Evolutionary conservation across 2,797 vertebrate species (phyloP).

Genomic region (Cheirogaleus major): DNA sequence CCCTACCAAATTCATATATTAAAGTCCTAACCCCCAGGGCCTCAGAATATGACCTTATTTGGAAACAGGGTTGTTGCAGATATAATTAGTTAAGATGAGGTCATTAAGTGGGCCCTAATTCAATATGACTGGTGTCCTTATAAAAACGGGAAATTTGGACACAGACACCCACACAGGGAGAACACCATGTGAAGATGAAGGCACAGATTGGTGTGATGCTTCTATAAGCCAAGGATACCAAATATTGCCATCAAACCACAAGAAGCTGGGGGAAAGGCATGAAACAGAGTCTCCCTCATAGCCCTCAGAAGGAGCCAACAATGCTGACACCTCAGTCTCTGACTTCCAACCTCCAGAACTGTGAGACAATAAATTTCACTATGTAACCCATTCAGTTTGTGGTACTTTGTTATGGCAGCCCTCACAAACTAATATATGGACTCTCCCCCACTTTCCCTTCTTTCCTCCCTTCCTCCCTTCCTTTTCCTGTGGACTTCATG

Average conservation of each 20-base stretch:
- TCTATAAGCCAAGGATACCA: neutral
- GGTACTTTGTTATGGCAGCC: neutral
- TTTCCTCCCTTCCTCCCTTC: neutral
- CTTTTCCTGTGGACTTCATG: neutral
- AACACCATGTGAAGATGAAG: neutral
- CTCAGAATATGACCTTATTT: neutral
- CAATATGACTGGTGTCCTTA: neutral
- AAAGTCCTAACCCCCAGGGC: neutral
- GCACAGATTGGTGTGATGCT: neutral
- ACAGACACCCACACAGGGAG: neutral
- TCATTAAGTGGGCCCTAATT: neutral
- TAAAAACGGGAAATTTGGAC: neutral
- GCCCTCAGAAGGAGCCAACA: neutral
- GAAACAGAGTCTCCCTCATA: neutral
- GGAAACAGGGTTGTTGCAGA: neutral
- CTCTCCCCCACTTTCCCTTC: too few species aligned
- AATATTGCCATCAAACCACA: neutral
- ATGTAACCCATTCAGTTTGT: neutral
- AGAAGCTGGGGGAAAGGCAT: neutral
- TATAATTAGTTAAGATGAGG: neutral
- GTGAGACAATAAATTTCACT: neutral
- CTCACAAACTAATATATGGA: neutral
- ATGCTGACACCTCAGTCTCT: neutral
- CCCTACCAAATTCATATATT: neutral
- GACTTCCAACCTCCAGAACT: neutral